Conservation (phyloP, 23 tunicate species). For the Ciona savignyi region DNA sequence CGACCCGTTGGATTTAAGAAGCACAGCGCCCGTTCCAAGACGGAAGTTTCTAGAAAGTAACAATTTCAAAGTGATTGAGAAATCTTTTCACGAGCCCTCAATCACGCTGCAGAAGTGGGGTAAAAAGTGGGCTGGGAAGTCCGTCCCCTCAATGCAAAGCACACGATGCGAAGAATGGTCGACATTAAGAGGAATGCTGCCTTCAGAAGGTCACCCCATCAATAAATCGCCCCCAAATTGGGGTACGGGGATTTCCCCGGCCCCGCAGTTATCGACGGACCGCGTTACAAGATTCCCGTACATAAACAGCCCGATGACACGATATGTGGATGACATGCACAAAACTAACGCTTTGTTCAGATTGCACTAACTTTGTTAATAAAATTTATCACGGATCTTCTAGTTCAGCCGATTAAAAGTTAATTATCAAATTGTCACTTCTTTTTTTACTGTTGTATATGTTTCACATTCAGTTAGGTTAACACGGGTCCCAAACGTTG, state of each 20-base stretch:
- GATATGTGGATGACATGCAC: slow-evolving; percentile 44
- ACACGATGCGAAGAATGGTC: slow-evolving; percentile 96
- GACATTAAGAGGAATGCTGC: slow-evolving; percentile 57
- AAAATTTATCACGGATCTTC: too few relatives aligned
- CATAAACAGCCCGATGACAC: slow-evolving; percentile 68
- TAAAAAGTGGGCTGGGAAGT: slow-evolving; percentile 31
- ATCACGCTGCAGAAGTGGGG: slow-evolving; percentile 39
- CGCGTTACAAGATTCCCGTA: slow-evolving; percentile 34
- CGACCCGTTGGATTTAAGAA: slow-evolving; percentile 54
- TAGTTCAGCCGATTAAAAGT: too few relatives aligned
- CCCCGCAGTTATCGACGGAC: slow-evolving; percentile 25
- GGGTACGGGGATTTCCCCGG: slow-evolving; percentile 59
- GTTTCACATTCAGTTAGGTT: too few relatives aligned
- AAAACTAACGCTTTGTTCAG: slow-evolving; percentile 29
- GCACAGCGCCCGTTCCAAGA: slow-evolving; percentile 60
- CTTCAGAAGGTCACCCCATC: slow-evolving; percentile 54
- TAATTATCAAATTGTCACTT: too few relatives aligned
- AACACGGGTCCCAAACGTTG: too few relatives aligned
- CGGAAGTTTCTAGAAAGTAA: slow-evolving; percentile 9
- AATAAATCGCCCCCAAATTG: slow-evolving; percentile 48
- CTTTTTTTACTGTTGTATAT: too few relatives aligned
- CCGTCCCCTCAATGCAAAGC: slow-evolving; percentile 20
- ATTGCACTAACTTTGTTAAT: too few relatives aligned
- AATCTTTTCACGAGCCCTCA: slow-evolving; percentile 25
- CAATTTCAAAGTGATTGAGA: neutral